Conservation (phyloP, 2,113 vertebrate genomes). For the Alligator mississippiensis region DNA sequence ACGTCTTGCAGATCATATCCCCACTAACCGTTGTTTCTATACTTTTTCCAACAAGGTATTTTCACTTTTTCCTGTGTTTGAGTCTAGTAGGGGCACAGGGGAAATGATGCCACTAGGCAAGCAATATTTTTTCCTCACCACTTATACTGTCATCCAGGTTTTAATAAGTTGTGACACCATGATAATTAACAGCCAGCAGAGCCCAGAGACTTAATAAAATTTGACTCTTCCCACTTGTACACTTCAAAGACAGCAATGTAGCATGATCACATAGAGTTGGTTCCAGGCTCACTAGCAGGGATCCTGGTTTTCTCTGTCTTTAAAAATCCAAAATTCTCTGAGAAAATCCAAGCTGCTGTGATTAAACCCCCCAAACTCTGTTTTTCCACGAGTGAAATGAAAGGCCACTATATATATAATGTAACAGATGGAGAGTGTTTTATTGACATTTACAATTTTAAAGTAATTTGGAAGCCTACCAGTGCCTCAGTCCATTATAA, state of each 20-base stretch:
- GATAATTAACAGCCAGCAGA: not conserved
- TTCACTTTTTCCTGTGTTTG: not conserved
- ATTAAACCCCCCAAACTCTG: no score
- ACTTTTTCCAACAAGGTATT: not conserved
- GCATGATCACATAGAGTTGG: not conserved
- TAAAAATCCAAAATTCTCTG: no score
- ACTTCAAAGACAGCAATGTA: not conserved
- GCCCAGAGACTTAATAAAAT: not conserved
- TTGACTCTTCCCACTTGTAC: not conserved
- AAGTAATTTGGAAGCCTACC: no score
- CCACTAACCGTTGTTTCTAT: not conserved
- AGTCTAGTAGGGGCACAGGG: not conserved
- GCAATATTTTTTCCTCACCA: not conserved
- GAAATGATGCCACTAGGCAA: not conserved
- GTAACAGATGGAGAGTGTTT: no score
- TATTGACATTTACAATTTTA: no score
- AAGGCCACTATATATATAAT: no score
- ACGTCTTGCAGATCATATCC: not conserved
- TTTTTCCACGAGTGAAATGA: no score
- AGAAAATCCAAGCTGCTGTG: no score
- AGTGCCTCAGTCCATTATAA: no score
- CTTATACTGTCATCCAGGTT: not conserved
- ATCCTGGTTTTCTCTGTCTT: no score
- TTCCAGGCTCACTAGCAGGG: no score
- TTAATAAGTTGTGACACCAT: not conserved